Percentiles rank a stretch among this genome's conserved stretches.
Evolutionary conservation across 1,140 invertebrate species (phyloP).

Genomic region (Streblospio benedicti): DNA sequence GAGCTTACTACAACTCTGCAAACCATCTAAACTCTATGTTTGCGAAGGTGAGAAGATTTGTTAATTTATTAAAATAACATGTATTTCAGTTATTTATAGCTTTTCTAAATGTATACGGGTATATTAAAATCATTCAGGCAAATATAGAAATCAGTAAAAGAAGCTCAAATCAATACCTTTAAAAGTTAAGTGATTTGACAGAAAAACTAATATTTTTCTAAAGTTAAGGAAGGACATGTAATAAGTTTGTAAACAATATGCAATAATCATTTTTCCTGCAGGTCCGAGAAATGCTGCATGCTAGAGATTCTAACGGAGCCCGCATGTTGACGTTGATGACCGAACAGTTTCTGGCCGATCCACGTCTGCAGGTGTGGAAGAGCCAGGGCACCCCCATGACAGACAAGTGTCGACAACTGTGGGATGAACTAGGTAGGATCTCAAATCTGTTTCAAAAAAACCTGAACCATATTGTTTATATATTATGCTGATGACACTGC

Average conservation of each 20-base stretch:
- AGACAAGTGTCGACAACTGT: conserved; percentile 72
- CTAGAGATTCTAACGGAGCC: conserved; percentile 73
- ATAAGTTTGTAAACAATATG: too few species aligned
- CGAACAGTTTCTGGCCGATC: conserved; percentile 79
- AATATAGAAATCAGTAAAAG: too few species aligned
- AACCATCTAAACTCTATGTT: conserved; percentile 73
- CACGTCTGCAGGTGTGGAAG: conserved; percentile 68
- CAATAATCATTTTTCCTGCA: too few species aligned
- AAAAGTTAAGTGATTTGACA: too few species aligned
- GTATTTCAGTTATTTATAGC: too few species aligned
- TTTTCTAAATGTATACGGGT: too few species aligned
- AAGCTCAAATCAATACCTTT: too few species aligned
- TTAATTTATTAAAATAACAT: conserved; percentile 24
- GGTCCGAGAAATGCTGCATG: conserved; percentile 75
- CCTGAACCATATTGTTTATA: background rate
- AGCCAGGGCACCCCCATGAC: conserved; percentile 71
- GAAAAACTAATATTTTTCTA: too few species aligned
- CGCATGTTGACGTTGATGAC: conserved; percentile 76
- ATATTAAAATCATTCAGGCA: too few species aligned
- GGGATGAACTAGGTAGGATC: conserved; percentile 71
- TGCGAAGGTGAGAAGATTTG: conserved; percentile 58
- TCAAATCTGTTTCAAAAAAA: too few species aligned
- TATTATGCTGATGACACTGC: background rate
- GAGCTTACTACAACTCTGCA: conserved; percentile 69
- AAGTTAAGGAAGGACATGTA: too few species aligned